These are phyloP conservation scores for Rhodinocichla rosea DNA, from an alignment of 2,113 vertebrate genomes.

Conservation along the genomic window DNA sequence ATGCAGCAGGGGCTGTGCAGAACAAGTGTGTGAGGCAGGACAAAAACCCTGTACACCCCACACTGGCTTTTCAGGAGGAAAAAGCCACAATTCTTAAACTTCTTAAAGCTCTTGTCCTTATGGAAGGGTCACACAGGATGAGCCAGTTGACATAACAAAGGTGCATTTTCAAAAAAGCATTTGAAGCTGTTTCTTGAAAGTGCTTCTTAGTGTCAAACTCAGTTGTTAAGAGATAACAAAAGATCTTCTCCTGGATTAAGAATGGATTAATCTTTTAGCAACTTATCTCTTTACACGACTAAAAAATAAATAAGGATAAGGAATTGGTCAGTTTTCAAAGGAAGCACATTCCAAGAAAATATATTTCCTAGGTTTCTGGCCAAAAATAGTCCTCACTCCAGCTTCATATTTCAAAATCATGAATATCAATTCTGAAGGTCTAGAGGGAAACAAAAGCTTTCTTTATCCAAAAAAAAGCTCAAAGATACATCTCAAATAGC, in stretches of 20 bases:
- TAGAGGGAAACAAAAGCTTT: neutral
- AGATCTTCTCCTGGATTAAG: neutral
- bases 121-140: neutral
- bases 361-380: neutral
- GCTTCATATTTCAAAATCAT: neutral
- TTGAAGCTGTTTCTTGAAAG: neutral
- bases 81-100: neutral
- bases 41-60: rapidly evolving
- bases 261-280: neutral
- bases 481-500: neutral
- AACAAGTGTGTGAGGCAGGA: rapidly evolving
- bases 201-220: neutral
- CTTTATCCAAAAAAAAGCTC: neutral
- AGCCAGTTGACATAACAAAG: neutral
- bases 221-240: neutral
- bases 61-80: neutral
- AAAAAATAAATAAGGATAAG: neutral
- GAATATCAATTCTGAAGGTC: neutral
- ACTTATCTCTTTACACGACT: neutral
- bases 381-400: neutral
- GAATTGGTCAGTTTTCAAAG: neutral
- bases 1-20: neutral
- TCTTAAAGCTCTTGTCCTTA: neutral
- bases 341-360: neutral
- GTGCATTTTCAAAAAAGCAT: neutral